Evolutionary conservation across 2,797 vertebrate genomes (phyloP), one percentile per base, ranked within the genome.

Genomic region (Scleropages formosus): DNA sequence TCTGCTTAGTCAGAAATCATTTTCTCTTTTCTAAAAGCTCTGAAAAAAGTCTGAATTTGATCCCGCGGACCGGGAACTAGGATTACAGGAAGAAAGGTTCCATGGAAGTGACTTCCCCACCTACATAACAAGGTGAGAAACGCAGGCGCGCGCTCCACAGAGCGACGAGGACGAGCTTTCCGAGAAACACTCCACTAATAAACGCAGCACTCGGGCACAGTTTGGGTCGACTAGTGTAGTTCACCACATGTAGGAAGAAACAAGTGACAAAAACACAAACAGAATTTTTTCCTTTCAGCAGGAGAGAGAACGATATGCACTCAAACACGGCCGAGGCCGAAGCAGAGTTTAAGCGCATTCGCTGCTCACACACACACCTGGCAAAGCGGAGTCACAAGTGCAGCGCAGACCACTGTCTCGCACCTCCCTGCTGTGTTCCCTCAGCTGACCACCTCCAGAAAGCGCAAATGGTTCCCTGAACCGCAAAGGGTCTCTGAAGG

Each of bases 241-340:
- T 15, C 68, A 56, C 47, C 26, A 24, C 13, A 56, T 51, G 46
- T 12, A 15, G 67, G 47, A 47, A 49, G 49, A 18, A 49, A 70
- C 8, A 16, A 66, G n/a, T 26, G 67, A 26, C 44, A 69, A 24
- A 51, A 70, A 16, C 56, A 68, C 27, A 70, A 70, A 53, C 47
- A 53, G 27, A 39, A 70, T 70, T 70, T 68, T 26, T 70, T 16
- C 16, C n/a, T 31, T 47, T 70, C 51, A n/a, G 22, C 20, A n/a
- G 65, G 20, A 27, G 68, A 18, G 1, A 15, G 47, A 7, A 53
- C 49, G 46, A n/a, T 20, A 4, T 44, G 11, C 65, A 67, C 31
- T 67, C 65, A 18, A 46, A 20, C 46, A 20, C 64, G 66, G 39
- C 66, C 49, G 46, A 27, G 24, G 3, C 53, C 26, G 12, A 67